Evolutionary conservation across 1,140 invertebrate genomes (phyloP), one percentile per base, ranked within the genome.

Genomic region (Anadara kagoshimensis): DNA sequence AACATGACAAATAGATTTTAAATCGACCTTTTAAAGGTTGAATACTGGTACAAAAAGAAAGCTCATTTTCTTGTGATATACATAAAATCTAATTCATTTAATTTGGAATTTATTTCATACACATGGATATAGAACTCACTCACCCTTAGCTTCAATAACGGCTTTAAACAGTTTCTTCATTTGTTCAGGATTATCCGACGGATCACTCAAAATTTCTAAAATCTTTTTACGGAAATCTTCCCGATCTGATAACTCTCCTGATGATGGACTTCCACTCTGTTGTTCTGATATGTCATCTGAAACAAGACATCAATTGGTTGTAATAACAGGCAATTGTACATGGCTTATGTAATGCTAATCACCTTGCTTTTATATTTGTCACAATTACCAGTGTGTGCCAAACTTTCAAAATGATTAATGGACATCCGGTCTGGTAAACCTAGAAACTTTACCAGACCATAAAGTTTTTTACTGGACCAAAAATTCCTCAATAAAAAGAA

Each of bases 131-230:
- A 14, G 4, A 18, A 49, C 1, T 26, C 29, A 20, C 75, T 69
- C 69, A 85, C 85, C 83, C 80, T 79, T 82, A 59, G 79, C 78
- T 51, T 82, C 81, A 11, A 88, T 73, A 47, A 85, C 87, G 26
- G 76, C 76, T 70, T 83, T 88, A 49, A 78, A 74, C 49, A 83
- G 62, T 58, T 78, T 87, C 44, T 81, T 81, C 56, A 90, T 78
- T 73, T 89, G 86, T 69, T 86, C 82, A 62, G 86, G 75, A 75
- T 83, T 85, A 64, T 89, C 88, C 24, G 82, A 58, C 14, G 85
- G 83, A 49, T 90, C 87, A 68, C 75, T 81, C 0, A 87, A 70
- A 47, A 87, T 85, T 73, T 87, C 85, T 59, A 86, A 78, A 18
- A 87, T 78, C 58, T 85, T 83, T 11, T 81, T 68, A 22, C 80